Base-by-base conservation (phyloP, 2,113 vertebrate species). In the Entelurus aequoreus region DNA sequence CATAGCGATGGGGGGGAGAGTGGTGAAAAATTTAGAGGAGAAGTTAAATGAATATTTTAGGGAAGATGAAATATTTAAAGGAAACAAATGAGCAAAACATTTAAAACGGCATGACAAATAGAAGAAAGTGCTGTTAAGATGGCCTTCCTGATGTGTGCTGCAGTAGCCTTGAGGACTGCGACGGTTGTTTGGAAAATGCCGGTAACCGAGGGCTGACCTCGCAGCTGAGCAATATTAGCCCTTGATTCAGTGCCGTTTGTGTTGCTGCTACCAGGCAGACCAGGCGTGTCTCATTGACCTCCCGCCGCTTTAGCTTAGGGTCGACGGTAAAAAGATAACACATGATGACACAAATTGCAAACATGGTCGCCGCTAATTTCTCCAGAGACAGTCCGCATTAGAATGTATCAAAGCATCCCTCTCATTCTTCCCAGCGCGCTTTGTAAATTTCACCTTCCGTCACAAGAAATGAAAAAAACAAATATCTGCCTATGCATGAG, bases 21-120 rank as follows among this genome's bases (percentile, higher is more conserved):
- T 89, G 77, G 85, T 91, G 73, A 91, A 91, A 90, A 86, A 88
- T 90, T 86, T 86, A 91, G 7, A 82, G 80, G 86, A 86, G 35
- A 44, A 87, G 88, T 88, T 88, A 84, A 91, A 91, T 91, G 76
- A 91, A 91, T 91, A 90, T 90, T 91, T 90, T 88, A 91, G 83
- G 69, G 69, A 77, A 78, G 76, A 90, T 91, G 81, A 91, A 91
- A 91, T 90, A 91, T 91, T 90, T 84, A 91, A 87, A 74, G 79
- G 88, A 89, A 90, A 90, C 86, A 90, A 91, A 91, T 90, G 89
- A 89, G 87, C 82, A 85, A 88, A 91, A 89, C 89, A 91, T 89
- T 90, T 90, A 89, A 89, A 87, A 82, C 78, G 60, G 87, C 80
- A 78, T 80, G 76, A 90, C 86, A 88, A 89, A 90, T 89, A 88